Percentiles rank a stretch among this genome's conserved stretches.
These are phyloP conservation scores for Scaptomyza pallida DNA, from an alignment of 1,140 invertebrate genomes.

Conservation along the genomic window DNA sequence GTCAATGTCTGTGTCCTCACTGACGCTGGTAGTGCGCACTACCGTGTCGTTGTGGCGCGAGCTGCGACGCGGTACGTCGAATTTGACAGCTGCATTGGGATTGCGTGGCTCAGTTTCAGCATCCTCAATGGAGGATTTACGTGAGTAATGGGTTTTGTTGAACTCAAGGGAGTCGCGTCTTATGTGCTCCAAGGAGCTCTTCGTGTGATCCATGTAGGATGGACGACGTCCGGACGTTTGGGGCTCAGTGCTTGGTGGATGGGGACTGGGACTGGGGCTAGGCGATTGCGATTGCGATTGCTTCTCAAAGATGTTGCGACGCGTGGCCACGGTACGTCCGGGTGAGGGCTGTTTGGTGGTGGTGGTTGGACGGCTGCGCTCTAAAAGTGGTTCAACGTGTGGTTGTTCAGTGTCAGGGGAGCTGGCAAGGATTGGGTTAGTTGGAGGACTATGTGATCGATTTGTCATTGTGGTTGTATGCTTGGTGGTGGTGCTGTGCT, in stretches of 20 bases:
- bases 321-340: slow-evolving; percentile 65
- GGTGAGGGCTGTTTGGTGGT: slow-evolving; percentile 15
- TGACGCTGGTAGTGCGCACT: slow-evolving; percentile 30
- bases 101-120: slow-evolving; percentile 63
- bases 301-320: slow-evolving; percentile 72
- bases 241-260: slow-evolving; percentile 6
- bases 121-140: slow-evolving; percentile 71
- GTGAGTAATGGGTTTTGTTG: slow-evolving; percentile 73
- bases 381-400: slow-evolving; percentile 74
- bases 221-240: slow-evolving; percentile 65
- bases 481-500: slow-evolving; percentile 59
- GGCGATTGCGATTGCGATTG: slow-evolving; percentile 47
- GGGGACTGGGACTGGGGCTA: slow-evolving; percentile 14
- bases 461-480: slow-evolving; percentile 44
- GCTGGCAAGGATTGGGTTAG: slow-evolving; percentile 41
- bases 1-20: slow-evolving; percentile 85
- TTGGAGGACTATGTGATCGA: slow-evolving; percentile 53
- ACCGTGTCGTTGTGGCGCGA: slow-evolving; percentile 1
- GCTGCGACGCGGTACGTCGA: slow-evolving; percentile 85
- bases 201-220: slow-evolving; percentile 83
- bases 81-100: slow-evolving; percentile 85
- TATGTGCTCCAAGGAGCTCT: slow-evolving; percentile 79
- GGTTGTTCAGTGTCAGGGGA: slow-evolving; percentile 61
- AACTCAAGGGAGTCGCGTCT: slow-evolving; percentile 79
- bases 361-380: slow-evolving; percentile 32